A percentile compares a stretch with the other conserved stretches of the same genome.
These are phyloP conservation scores for Aplysia californica DNA, from an alignment of 1,140 invertebrate genomes.

Conservation along the genomic window DNA sequence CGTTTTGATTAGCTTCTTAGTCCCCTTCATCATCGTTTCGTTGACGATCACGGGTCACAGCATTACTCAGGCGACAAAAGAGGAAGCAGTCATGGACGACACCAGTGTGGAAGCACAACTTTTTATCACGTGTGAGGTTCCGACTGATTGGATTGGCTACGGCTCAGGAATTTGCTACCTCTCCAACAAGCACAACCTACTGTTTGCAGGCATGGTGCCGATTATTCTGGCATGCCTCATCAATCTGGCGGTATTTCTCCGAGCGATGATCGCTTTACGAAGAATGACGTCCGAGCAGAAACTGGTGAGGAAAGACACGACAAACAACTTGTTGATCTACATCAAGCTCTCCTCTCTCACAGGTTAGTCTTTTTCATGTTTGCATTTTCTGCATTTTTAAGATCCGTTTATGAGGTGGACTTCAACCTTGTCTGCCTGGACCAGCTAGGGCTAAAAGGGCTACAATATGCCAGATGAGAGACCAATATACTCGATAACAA, in stretches of 20 bases:
- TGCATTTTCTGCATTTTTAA: too few species aligned
- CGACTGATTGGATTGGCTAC: too few species aligned
- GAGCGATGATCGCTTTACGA: background rate
- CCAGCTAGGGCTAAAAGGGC: too few species aligned
- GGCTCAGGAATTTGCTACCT: slow-evolving; percentile 18
- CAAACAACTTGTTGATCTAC: background rate
- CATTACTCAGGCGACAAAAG: too few species aligned
- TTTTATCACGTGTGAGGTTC: too few species aligned
- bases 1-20: background rate
- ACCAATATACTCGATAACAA: too few species aligned
- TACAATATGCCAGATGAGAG: too few species aligned
- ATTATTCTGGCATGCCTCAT: slow-evolving; percentile 6
- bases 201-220: slow-evolving; percentile 1
- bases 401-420: too few species aligned
- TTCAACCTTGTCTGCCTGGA: too few species aligned
- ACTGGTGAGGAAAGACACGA: background rate
- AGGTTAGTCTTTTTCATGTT: too few species aligned
- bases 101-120: too few species aligned
- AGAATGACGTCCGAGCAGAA: background rate
- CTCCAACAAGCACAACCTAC: slow-evolving; percentile 16
- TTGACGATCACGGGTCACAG: background rate
- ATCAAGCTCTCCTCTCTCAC: background rate
- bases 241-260: slow-evolving; percentile 7
- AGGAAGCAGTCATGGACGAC: background rate
- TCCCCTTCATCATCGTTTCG: background rate